Conservation (phyloP, 2,797 vertebrate species). For the Hippopotamyrus pictus region DNA sequence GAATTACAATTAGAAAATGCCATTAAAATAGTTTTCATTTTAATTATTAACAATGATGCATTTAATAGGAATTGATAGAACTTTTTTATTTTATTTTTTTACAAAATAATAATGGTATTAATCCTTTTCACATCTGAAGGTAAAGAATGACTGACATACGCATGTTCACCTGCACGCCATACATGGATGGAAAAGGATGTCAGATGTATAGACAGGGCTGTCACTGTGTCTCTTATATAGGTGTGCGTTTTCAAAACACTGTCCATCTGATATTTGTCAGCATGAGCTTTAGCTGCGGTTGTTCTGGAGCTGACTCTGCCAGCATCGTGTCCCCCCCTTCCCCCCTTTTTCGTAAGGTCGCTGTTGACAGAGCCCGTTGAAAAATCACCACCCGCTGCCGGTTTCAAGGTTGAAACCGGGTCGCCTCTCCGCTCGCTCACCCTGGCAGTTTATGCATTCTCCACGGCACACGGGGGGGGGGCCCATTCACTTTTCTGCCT, state of each 20-base stretch:
- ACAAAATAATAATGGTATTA: not conserved
- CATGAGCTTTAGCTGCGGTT: not conserved
- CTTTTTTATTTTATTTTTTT: not conserved
- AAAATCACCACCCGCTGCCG: not conserved
- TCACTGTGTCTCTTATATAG: not conserved
- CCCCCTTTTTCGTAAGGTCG: not conserved
- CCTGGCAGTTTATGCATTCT: not conserved
- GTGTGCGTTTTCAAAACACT: not conserved
- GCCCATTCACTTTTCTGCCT: not conserved
- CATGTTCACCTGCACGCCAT: not conserved
- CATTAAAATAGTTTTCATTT: not conserved
- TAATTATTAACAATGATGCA: not conserved
- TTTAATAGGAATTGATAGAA: not conserved
- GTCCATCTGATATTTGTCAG: not conserved
- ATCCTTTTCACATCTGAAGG: not conserved
- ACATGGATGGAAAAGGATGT: not conserved
- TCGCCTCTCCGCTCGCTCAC: not conserved
- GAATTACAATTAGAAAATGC: not conserved
- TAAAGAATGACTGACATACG: not conserved
- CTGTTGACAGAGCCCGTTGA: not conserved
- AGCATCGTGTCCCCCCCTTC: not conserved
- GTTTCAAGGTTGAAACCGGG: slow-evolving; percentile 14
- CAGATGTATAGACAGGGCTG: not conserved
- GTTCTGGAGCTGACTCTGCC: not conserved
- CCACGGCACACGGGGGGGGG: not conserved